Conservation (phyloP, 1,140 invertebrate species). For the Drosophila pectinifera region DNA sequence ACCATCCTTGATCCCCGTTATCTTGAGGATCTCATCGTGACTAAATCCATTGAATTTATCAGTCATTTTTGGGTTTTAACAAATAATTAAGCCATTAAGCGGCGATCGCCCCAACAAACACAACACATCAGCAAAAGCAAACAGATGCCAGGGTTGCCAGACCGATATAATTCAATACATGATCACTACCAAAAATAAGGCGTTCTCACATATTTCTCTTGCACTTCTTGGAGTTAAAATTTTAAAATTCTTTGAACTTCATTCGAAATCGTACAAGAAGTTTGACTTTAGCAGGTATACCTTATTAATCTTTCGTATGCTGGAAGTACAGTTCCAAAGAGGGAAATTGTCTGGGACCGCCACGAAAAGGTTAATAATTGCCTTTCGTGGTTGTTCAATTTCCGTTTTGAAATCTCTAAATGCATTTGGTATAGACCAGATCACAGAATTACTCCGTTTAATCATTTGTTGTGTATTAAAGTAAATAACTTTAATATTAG, state of each 20-base stretch:
- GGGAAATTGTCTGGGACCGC: too few species aligned
- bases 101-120: conserved; percentile 16
- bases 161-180: neutral
- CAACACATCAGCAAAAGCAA: conserved; percentile 68
- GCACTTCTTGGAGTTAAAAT: neutral
- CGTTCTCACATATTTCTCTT: neutral
- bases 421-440: too few species aligned
- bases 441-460: too few species aligned
- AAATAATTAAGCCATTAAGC: conserved; percentile 64
- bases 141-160: conserved; percentile 43
- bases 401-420: too few species aligned
- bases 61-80: conserved; percentile 64
- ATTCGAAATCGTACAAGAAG: too few species aligned
- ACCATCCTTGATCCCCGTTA: conserved; percentile 59
- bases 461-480: neutral
- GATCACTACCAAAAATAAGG: conserved; percentile 5
- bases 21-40: conserved; percentile 85
- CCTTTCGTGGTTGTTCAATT: too few species aligned
- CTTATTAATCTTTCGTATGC: too few species aligned
- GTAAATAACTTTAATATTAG: neutral
- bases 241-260: too few species aligned
- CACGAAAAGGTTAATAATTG: too few species aligned
- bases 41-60: conserved; percentile 85
- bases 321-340: too few species aligned
- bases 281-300: too few species aligned